Evolutionary conservation across 2,797 vertebrate genomes (phyloP).

Genomic region (Morus bassanus): DNA sequence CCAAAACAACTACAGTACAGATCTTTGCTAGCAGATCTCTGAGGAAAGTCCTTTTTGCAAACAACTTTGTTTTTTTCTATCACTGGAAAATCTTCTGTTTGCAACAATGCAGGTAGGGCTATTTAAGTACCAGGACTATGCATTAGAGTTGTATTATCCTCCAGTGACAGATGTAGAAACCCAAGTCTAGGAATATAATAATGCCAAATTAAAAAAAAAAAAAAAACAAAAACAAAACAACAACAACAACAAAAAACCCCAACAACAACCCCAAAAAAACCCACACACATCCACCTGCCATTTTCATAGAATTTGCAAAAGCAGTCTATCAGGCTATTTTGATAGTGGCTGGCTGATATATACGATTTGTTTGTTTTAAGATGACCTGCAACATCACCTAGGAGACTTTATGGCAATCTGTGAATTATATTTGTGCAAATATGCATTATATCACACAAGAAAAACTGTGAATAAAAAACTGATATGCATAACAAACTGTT

Average conservation of each 20-base stretch:
- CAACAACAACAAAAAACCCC: neutral
- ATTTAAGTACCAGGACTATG: neutral
- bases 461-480: neutral
- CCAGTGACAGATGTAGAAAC: neutral
- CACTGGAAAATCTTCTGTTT: neutral
- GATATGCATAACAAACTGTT: neutral
- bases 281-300: neutral
- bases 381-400: neutral
- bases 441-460: neutral
- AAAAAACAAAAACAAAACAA: too few relatives aligned
- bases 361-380: neutral
- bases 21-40: neutral
- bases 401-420: neutral
- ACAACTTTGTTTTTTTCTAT: neutral
- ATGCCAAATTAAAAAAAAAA: neutral
- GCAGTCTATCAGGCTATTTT: neutral
- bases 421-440: neutral
- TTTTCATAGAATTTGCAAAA: neutral
- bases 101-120: neutral
- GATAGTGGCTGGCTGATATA: neutral
- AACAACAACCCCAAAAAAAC: neutral
- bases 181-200: neutral
- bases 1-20: neutral
- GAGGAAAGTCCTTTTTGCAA: neutral
- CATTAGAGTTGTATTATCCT: neutral